These are phyloP conservation scores for Yoshiicerus persimilis DNA, from an alignment of 1,140 invertebrate genomes.

Conservation along the genomic window DNA sequence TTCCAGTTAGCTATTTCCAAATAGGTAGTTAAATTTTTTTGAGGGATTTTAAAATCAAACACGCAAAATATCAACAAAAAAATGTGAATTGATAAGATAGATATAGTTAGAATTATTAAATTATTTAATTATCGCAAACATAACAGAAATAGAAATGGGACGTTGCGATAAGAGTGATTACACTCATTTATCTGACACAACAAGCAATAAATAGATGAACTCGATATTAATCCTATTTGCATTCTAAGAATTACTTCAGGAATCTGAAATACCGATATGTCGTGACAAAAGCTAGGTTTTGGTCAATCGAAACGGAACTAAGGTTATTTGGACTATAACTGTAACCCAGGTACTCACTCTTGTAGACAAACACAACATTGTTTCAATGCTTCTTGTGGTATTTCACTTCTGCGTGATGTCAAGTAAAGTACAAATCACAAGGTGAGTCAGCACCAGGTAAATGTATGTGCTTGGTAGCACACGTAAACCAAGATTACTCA, in stretches of 20 bases:
- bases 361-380: neutral
- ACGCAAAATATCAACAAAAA: too few species aligned
- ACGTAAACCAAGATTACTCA: neutral
- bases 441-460: neutral
- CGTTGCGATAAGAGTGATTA: neutral
- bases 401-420: neutral
- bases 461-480: neutral
- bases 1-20: too few species aligned
- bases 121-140: too few species aligned
- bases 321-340: too few species aligned
- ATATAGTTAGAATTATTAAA: too few species aligned
- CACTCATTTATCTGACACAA: neutral
- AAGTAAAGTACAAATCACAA: constrained; percentile 1
- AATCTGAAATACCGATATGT: neutral
- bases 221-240: neutral
- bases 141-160: neutral
- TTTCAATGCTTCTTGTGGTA: neutral
- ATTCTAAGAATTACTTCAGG: neutral
- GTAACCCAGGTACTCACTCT: neutral
- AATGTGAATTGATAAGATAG: too few species aligned
- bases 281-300: neutral
- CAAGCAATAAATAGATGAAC: neutral
- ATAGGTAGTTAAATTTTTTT: too few species aligned
- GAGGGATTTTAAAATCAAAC: too few species aligned
- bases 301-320: neutral